Conservation (phyloP, 2,113 vertebrate species). For the Anthoscopus minutus region DNA sequence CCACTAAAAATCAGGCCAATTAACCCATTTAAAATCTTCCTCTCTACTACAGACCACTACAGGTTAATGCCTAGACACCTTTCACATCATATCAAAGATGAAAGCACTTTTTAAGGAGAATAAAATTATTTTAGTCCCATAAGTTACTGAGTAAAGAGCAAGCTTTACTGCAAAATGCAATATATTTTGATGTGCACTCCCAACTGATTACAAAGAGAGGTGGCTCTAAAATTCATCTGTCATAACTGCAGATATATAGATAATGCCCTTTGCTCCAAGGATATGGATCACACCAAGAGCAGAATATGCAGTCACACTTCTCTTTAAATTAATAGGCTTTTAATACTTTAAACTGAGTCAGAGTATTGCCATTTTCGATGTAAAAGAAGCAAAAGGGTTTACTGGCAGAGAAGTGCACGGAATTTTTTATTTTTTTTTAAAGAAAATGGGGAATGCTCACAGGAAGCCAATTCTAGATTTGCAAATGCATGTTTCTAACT, state of each 20-base stretch:
- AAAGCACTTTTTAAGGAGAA: conserved; percentile 51
- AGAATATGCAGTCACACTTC: not conserved
- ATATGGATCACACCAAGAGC: conserved; percentile 6
- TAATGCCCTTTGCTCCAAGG: conserved; percentile 31
- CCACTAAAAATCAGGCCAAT: not conserved
- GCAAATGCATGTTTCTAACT: conserved; percentile 19
- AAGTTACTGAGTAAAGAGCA: not conserved
- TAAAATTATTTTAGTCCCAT: conserved; percentile 4
- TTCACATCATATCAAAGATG: not conserved
- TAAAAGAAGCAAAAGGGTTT: not conserved
- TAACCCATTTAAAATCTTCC: not conserved
- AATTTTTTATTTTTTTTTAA: not conserved
- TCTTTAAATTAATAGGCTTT: not conserved
- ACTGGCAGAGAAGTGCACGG: not conserved
- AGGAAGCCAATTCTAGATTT: conserved; percentile 19
- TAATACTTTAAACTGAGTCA: not conserved
- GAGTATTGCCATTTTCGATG: not conserved
- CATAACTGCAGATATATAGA: not conserved
- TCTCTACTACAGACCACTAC: not conserved
- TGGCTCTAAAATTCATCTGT: conserved; percentile 30
- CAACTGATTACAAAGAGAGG: not conserved
- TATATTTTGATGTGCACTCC: conserved; percentile 17
- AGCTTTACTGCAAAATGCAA: conserved; percentile 35
- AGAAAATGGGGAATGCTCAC: conserved; percentile 12
- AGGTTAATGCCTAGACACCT: not conserved